A percentile compares a stretch with the other conserved stretches of the same genome.
phyloP scores from a whole-genome alignment of 2,888 invertebrate genomes.

The Drosophila vallismaia region DNA sequence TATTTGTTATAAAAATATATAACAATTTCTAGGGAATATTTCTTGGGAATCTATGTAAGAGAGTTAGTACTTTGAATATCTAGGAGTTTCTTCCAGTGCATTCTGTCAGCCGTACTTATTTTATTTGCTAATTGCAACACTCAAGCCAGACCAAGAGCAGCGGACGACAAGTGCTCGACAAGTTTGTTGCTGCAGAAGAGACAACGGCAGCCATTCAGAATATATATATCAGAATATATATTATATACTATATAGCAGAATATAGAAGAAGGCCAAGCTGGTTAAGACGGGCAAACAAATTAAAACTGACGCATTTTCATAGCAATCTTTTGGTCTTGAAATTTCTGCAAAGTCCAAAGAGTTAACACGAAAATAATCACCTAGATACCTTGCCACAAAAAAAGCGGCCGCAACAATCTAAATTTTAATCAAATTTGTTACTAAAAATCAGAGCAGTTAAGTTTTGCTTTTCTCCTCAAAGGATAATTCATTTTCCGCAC shows the following conservation, averaged over 20 bases:
- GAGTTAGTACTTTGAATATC: constrained; percentile 10
- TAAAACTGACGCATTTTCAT: constrained; percentile 69
- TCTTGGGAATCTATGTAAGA: too few species aligned
- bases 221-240: constrained; percentile 5
- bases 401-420: not conserved
- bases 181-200: constrained; percentile 50
- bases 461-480: not conserved
- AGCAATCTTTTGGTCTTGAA: constrained; percentile 1
- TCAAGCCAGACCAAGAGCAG: constrained; percentile 55
- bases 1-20: too few species aligned
- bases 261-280: constrained; percentile 24
- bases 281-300: constrained; percentile 65
- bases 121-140: constrained; percentile 78
- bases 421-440: not conserved
- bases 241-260: constrained; percentile 7
- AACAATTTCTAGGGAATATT: too few species aligned
- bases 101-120: constrained; percentile 64
- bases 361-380: not conserved
- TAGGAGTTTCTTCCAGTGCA: constrained; percentile 41
- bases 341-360: not conserved
- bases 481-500: constrained; percentile 27
- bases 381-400: not conserved
- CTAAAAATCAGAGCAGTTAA: not conserved
- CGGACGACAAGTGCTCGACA: constrained; percentile 70
- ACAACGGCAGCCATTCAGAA: constrained; percentile 29